phyloP scores from a whole-genome alignment of 2,113 vertebrate species.

The Semnornis frantzii region DNA sequence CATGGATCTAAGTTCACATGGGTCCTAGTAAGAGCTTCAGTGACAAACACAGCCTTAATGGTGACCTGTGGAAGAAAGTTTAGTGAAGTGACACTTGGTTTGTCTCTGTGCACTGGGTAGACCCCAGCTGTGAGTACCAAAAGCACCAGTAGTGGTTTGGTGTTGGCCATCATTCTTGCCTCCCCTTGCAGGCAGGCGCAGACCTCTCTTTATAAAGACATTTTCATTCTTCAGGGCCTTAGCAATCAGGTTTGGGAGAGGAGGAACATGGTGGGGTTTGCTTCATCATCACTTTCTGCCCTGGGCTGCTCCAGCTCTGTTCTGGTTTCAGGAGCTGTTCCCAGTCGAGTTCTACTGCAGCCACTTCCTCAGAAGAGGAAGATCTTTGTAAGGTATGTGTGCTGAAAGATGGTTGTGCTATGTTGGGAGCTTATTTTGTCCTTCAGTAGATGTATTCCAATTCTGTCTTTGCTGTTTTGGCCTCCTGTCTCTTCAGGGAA shows the following conservation, averaged over 20 bases:
- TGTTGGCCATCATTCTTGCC: fast-evolving
- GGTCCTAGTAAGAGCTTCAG: neutral
- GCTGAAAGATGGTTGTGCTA: neutral
- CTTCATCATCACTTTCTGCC: neutral
- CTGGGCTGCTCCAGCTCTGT: neutral
- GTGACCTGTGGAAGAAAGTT: neutral
- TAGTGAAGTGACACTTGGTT: fast-evolving
- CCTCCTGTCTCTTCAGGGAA: neutral
- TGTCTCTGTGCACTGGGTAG: neutral
- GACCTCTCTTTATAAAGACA: neutral
- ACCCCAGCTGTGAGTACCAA: neutral
- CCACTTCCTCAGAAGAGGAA: neutral
- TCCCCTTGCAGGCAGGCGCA: neutral
- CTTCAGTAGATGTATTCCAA: neutral
- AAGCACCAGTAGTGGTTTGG: neutral
- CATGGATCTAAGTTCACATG: neutral
- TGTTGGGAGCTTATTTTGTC: conserved; percentile 10
- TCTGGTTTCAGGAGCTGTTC: neutral
- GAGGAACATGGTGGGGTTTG: neutral
- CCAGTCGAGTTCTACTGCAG: neutral
- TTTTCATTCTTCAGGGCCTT: neutral
- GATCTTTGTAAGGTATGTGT: neutral
- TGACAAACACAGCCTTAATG: neutral
- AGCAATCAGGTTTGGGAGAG: neutral
- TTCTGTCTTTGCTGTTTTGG: conserved; percentile 13